These are phyloP conservation scores for Heteropelma amictum DNA, from an alignment of 2,888 invertebrate genomes.

Conservation along the genomic window DNA sequence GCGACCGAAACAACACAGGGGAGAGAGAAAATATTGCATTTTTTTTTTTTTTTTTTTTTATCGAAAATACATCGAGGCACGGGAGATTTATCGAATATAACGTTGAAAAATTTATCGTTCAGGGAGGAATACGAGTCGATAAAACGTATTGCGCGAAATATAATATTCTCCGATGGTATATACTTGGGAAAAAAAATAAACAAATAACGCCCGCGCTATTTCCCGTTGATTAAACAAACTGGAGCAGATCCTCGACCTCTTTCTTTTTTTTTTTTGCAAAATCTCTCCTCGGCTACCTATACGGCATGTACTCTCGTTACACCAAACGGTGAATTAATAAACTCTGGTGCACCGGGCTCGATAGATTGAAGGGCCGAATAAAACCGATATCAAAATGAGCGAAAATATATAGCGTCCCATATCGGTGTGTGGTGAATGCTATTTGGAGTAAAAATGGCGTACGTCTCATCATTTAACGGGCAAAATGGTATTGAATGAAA, in stretches of 20 bases:
- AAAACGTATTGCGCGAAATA: background rate
- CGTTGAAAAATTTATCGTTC: no score
- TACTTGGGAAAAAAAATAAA: background rate
- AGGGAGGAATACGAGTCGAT: background rate
- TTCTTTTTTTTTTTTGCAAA: background rate
- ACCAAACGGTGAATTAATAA: constrained; percentile 28
- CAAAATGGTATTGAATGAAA: no score
- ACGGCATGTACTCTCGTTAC: background rate
- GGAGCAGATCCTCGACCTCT: background rate
- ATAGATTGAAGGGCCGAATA: background rate
- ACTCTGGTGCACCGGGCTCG: background rate
- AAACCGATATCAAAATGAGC: constrained; percentile 2
- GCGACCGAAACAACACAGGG: no score
- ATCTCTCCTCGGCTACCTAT: background rate
- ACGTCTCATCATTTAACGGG: no score
- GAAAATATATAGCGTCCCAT: background rate
- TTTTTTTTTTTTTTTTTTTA: no score
- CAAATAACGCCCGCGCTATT: background rate
- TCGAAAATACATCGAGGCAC: no score
- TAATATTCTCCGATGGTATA: background rate
- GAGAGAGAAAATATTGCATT: no score
- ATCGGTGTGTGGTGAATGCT: no score
- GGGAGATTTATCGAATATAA: no score
- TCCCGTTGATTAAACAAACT: constrained; percentile 28
- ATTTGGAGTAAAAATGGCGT: no score